A percentile compares a stretch with the other conserved stretches of the same genome.
Evolutionary conservation across 1,140 invertebrate genomes (phyloP).

Genomic region (Doryteuthis pealeii): DNA sequence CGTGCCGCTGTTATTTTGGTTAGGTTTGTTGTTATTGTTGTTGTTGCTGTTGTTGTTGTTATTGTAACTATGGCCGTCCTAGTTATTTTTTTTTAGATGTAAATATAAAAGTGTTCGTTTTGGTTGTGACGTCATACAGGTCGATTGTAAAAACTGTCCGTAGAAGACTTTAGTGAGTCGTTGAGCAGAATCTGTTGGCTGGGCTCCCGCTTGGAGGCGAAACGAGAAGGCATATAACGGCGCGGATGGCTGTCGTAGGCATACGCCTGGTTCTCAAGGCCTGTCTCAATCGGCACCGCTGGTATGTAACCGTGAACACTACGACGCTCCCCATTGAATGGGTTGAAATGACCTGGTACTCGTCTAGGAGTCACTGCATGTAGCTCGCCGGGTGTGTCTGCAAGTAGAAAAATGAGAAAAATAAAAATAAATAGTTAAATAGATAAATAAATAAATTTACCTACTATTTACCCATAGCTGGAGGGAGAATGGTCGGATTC

Average conservation of each 20-base stretch:
- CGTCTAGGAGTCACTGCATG: neutral
- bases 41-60: too few species aligned
- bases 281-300: neutral
- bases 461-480: too few species aligned
- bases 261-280: conserved; percentile 9
- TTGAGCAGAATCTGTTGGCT: conserved; percentile 5
- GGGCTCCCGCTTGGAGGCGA: neutral
- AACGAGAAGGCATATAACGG: conserved; percentile 3
- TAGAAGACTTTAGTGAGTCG: neutral
- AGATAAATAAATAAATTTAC: too few species aligned
- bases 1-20: too few species aligned
- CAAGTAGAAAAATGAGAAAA: neutral
- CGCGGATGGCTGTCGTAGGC: conserved; percentile 6
- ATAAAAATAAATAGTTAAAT: too few species aligned
- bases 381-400: neutral
- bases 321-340: neutral
- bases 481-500: too few species aligned
- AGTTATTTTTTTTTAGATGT: too few species aligned
- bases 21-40: too few species aligned
- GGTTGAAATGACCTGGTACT: neutral
- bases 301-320: neutral
- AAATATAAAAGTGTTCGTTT: neutral
- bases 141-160: conserved; percentile 3
- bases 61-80: too few species aligned
- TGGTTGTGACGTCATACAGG: neutral